Conservation (phyloP, 2,113 vertebrate genomes). For the Brachypteracias leptosomus region DNA sequence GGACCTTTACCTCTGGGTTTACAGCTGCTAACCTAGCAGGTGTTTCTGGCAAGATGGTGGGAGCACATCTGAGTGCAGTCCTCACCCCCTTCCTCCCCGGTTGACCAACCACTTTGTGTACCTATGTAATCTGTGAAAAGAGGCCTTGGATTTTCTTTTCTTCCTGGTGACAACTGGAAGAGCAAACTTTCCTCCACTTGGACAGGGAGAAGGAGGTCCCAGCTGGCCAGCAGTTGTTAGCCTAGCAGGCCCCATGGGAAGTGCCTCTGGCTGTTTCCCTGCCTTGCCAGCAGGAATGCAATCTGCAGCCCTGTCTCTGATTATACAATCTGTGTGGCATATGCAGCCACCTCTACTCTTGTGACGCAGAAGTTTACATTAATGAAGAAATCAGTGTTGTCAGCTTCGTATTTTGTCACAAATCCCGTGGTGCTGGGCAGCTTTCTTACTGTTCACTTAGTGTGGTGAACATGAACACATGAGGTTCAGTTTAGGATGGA, state of each 20-base stretch:
- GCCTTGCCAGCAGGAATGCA: neutral
- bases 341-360: neutral
- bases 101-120: neutral
- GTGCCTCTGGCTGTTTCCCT: neutral
- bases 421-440: neutral
- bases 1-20: neutral
- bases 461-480: neutral
- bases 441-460: neutral
- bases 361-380: neutral
- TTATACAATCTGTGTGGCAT: neutral
- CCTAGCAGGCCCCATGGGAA: neutral
- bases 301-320: neutral
- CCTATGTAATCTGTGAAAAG: neutral
- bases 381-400: neutral
- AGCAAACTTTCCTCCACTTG: neutral
- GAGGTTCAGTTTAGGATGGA: neutral
- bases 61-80: neutral
- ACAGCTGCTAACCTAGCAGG: neutral
- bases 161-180: neutral
- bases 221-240: neutral
- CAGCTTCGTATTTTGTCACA: neutral
- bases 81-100: neutral
- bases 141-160: neutral
- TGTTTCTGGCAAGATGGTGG: neutral
- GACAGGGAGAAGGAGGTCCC: neutral